phyloP scores from a whole-genome alignment of 2,888 invertebrate genomes.

The Brenthis ino region DNA sequence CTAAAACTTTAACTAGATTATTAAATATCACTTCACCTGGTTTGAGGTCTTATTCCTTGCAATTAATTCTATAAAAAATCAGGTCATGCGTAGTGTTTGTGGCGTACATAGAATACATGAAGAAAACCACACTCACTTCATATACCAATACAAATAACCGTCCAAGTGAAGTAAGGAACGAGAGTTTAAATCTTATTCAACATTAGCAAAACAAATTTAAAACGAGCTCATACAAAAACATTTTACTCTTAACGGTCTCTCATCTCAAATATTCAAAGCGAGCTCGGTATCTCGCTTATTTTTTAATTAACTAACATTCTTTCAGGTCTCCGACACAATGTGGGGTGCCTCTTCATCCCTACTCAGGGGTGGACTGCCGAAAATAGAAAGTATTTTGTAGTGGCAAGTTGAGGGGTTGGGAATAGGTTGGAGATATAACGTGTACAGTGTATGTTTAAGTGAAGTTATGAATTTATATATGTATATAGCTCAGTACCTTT shows the following conservation, averaged over 20 bases:
- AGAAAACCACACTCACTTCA: no score
- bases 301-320: conserved; percentile 31
- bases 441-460: no score
- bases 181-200: background rate
- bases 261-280: conserved; percentile 18
- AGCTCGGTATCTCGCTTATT: conserved; percentile 24
- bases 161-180: no score
- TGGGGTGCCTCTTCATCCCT: background rate
- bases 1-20: no score
- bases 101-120: no score
- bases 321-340: conserved; percentile 14
- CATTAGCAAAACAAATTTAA: conserved; percentile 10
- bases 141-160: no score
- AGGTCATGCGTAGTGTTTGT: no score
- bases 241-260: conserved; percentile 12
- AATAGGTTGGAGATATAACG: background rate
- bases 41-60: no score
- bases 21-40: no score
- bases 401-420: background rate
- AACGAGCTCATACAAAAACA: conserved; percentile 6
- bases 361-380: conserved; percentile 6
- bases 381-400: background rate
- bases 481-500: no score
- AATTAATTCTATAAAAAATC: no score
- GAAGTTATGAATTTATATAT: no score